phyloP scores from a whole-genome alignment of 2,888 invertebrate genomes.

The Ormia ochracea region DNA sequence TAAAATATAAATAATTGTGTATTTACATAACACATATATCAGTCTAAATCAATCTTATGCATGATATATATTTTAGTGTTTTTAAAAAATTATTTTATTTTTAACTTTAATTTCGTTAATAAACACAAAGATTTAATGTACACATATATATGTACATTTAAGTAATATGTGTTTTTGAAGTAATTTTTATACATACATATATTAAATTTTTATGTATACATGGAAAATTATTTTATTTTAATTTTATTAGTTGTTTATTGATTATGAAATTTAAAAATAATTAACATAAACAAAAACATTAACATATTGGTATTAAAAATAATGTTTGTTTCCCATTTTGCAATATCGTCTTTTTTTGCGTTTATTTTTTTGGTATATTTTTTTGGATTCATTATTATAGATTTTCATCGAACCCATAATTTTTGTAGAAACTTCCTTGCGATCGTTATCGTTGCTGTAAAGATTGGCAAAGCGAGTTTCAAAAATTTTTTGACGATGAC shows the following conservation, averaged over 20 bases:
- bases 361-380: constrained; percentile 48
- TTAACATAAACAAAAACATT: background rate
- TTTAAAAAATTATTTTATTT: too few relatives aligned
- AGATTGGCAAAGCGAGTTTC: constrained; percentile 67
- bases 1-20: too few relatives aligned
- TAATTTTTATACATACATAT: too few relatives aligned
- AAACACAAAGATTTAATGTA: too few relatives aligned
- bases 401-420: background rate
- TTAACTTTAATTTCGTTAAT: too few relatives aligned
- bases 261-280: background rate
- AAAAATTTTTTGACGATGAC: constrained; percentile 74
- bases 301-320: constrained; percentile 41
- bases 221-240: too few relatives aligned
- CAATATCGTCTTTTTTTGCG: constrained; percentile 51
- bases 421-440: background rate
- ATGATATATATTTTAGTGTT: too few relatives aligned
- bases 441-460: background rate
- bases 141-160: too few relatives aligned
- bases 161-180: too few relatives aligned
- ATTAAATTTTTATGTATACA: too few relatives aligned
- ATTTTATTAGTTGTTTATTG: background rate
- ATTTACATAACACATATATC: too few relatives aligned
- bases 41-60: too few relatives aligned
- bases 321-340: constrained; percentile 55
- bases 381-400: constrained; percentile 43